Evolutionary conservation across 2,797 vertebrate genomes (phyloP), one percentile per base, ranked within the genome.

Genomic region (Thaleichthys pacificus): DNA sequence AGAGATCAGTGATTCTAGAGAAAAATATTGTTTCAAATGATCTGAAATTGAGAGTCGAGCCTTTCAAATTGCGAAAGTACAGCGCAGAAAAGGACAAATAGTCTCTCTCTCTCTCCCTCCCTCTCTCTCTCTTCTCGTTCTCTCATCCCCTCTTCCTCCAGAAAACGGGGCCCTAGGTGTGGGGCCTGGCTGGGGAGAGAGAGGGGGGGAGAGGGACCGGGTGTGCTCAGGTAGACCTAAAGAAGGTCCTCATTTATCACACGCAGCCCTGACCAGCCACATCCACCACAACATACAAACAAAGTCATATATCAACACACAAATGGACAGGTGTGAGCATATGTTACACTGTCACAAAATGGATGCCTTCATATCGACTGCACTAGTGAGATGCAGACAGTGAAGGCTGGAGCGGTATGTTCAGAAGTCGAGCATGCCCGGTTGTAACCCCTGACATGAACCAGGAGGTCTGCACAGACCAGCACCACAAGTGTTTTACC

Each of bases 181-280:
- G 30, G 30, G 77, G 56, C 77, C 8, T 8, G 15, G 60, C 32
- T 3, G n/a, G 42, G 58, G 7, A 15, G 15, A 68, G 78, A 80
- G 47, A 88, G 81, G 77, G 68, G 70, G 54, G 88, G 83, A 63
- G 76, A 84, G 47, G 66, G 84, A 92, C 87, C 91, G 92, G 89
- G 91, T 91, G 89, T 93, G 93, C 64, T 30, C 85, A 78, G 79
- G 75, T 90, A 90, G 92, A 94, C 91, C 90, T 71, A 3, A 80
- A 83, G 84, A 89, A 85, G 84, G 89, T 92, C 93, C 92, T 90
- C 92, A 94, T 94, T 94, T 91, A 95, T 96, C 94, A 94, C 89
- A 86, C 76, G 82, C 86, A 91, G 90, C 81, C 73, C 84, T 90
- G 88, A 90, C 91, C 87, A 80, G 88, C 88, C 91, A 90, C 84